These are phyloP conservation scores for Poecilia picta DNA, from an alignment of 2,797 vertebrate species.

Conservation along the genomic window DNA sequence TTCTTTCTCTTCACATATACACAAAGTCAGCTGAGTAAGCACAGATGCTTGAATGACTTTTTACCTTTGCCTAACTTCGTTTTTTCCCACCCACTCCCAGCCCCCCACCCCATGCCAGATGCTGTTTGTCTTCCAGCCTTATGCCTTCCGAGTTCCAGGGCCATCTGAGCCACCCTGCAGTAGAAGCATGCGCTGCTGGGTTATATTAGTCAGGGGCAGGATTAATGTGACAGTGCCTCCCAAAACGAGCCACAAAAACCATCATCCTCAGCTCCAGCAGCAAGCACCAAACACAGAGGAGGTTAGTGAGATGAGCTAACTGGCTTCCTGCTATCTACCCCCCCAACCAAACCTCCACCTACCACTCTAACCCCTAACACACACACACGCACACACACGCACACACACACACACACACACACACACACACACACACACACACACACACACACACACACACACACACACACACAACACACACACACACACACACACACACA, in stretches of 20 bases:
- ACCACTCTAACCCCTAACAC: not conserved
- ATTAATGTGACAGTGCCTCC: constrained; percentile 69
- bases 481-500: too few relatives aligned
- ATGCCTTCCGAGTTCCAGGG: constrained; percentile 45
- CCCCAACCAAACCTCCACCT: constrained; percentile 19
- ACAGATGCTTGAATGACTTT: constrained; percentile 70
- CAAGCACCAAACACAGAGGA: constrained; percentile 63
- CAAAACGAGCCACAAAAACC: constrained; percentile 63
- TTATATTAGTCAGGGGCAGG: constrained; percentile 56
- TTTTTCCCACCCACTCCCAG: constrained; percentile 28
- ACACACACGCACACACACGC: too few relatives aligned
- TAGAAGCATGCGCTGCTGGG: constrained; percentile 48
- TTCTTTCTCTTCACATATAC: constrained; percentile 28
- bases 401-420: too few relatives aligned
- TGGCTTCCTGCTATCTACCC: constrained; percentile 65
- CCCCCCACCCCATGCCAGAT: constrained; percentile 57
- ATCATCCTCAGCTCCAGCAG: constrained; percentile 75
- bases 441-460: too few relatives aligned
- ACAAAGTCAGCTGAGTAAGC: constrained; percentile 73
- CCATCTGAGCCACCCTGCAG: constrained; percentile 59
- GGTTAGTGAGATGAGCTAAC: constrained; percentile 70
- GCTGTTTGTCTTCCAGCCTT: constrained; percentile 68
- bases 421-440: too few relatives aligned
- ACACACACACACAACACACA: too few relatives aligned
- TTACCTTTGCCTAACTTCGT: constrained; percentile 66